Base-by-base conservation (phyloP, 2,113 vertebrate genomes). In the Alethe castanea region DNA sequence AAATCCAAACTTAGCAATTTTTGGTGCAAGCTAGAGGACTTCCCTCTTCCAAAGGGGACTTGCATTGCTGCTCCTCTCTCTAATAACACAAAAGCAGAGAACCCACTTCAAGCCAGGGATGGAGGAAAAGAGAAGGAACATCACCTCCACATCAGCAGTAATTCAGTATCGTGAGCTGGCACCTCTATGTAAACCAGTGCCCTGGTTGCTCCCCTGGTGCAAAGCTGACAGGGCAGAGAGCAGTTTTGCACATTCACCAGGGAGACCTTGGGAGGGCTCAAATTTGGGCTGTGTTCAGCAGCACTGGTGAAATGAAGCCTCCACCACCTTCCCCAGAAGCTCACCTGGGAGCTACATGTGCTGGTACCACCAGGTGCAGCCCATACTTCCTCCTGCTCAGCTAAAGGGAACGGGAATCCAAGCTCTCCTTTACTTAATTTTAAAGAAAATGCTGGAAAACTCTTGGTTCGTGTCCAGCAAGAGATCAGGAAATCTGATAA, bases 401-500 rank as follows among this genome's bases (percentile, higher is more conserved):
- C 38, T 12, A 73, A 83, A 73, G 5, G 5, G 23, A 62, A 78
- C 3, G 13, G 59, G 77, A 95, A 92, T 18, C 28, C 17, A 47
- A 62, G 57, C 16, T 17, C 36, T 23, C 28, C 15, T 8, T 40
- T 38, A 47, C 57, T 36, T 84, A 44, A 78, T 71, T 56, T 78
- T 25, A 88, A 81, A 88, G 11, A 64, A 85, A 78, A 19, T 35
- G 62, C 44, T 82, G 36, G 52, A 94, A 86, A 90, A 70, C 26
- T 92, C 72, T 31, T 4, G 2, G 52, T 56, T 90, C 60, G 78
- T 71, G 44, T 33, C 36, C 48, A 86, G 71, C 40, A 40, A 40
- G 18, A 74, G 85, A 96, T 79, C 85, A 93, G 95, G 94, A 96
- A 96, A 86, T 35, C 40, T 86, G 86, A 94, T 88, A 92, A 93